phyloP scores from a whole-genome alignment of 2,888 invertebrate species.

The Caenorhabditis wallacei region DNA sequence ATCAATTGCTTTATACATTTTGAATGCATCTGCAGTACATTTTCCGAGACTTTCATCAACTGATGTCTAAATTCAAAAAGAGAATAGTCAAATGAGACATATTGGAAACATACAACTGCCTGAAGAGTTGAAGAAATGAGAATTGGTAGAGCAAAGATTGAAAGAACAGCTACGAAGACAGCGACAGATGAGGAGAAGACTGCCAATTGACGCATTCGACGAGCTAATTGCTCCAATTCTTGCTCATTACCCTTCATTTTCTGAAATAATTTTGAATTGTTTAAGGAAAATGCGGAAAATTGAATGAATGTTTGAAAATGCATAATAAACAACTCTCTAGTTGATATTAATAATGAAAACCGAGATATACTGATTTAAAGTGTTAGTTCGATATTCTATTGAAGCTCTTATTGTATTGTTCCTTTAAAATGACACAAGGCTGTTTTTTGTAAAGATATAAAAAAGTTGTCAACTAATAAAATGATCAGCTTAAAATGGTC shows the following conservation, averaged over 20 bases:
- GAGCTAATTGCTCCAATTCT: constrained; percentile 49
- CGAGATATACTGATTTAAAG: too few relatives aligned
- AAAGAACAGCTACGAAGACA: constrained; percentile 44
- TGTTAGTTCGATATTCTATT: too few relatives aligned
- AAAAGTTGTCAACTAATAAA: too few relatives aligned
- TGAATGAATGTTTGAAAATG: too few relatives aligned
- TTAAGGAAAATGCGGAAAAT: neutral
- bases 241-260: constrained; percentile 54
- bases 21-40: constrained; percentile 55
- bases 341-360: too few relatives aligned
- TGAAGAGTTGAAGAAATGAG: constrained; percentile 59
- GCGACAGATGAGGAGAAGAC: constrained; percentile 61
- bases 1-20: constrained; percentile 63
- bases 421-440: too few relatives aligned
- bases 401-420: too few relatives aligned
- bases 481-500: too few relatives aligned
- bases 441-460: too few relatives aligned
- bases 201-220: constrained; percentile 55
- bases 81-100: neutral
- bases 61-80: constrained; percentile 29
- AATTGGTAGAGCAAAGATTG: constrained; percentile 56
- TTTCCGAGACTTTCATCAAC: constrained; percentile 50
- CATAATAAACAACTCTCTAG: too few relatives aligned
- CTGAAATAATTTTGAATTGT: too few relatives aligned
- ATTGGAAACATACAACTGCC: constrained; percentile 50